A percentile compares a stretch with the other conserved stretches of the same genome.
Evolutionary conservation across 1,140 invertebrate genomes (phyloP).

Genomic region (Thaumatotibia leucotreta): DNA sequence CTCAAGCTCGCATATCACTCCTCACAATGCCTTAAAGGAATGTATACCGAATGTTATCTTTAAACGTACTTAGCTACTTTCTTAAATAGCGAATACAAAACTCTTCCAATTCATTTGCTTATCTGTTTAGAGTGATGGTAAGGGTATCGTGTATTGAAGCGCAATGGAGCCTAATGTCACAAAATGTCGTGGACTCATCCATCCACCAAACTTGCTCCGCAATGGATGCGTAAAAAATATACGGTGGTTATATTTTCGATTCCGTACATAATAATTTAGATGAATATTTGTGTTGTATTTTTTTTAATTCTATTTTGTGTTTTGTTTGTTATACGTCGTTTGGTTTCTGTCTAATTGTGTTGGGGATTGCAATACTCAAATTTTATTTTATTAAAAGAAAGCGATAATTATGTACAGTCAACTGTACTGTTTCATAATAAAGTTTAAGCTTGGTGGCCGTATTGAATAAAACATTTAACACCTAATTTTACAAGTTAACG

Average conservation of each 20-base stretch:
- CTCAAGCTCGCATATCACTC: conserved; percentile 6
- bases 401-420: too few relatives aligned
- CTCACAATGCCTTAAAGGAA: neutral
- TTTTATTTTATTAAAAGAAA: too few relatives aligned
- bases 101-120: conserved; percentile 72
- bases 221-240: conserved; percentile 42
- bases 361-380: too few relatives aligned
- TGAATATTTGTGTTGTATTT: too few relatives aligned
- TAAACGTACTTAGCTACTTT: conserved; percentile 19
- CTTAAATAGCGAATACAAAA: conserved; percentile 42
- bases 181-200: conserved; percentile 59
- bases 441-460: too few relatives aligned
- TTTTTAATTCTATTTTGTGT: too few relatives aligned
- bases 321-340: too few relatives aligned
- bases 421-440: too few relatives aligned
- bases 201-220: conserved; percentile 40
- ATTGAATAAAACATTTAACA: too few relatives aligned
- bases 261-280: too few relatives aligned
- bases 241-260: neutral
- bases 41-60: conserved; percentile 25
- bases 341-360: too few relatives aligned
- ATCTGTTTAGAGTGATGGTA: conserved; percentile 66
- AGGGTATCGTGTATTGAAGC: conserved; percentile 61
- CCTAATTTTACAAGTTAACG: too few relatives aligned
- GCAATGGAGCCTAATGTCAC: conserved; percentile 70